Conservation (phyloP, 2,797 vertebrate species). For the Cryptoblepharus egeriae region DNA sequence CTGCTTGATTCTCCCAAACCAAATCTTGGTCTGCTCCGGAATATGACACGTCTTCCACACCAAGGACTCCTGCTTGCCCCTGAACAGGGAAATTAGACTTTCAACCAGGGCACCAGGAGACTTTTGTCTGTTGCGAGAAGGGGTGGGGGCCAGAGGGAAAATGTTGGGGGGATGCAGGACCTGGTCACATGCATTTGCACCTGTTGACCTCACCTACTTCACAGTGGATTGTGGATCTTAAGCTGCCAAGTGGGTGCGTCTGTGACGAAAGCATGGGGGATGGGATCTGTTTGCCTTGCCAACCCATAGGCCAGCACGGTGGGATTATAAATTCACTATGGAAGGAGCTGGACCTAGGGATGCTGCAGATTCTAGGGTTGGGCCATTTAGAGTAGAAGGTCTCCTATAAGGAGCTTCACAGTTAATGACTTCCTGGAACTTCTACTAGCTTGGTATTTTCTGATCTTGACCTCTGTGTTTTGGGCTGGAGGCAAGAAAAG, state of each 20-base stretch:
- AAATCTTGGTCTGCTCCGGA: conserved; percentile 20
- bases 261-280: too few species aligned
- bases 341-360: not conserved
- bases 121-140: not conserved
- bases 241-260: too few species aligned
- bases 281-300: too few species aligned
- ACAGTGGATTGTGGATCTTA: not conserved
- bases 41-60: conserved; percentile 20
- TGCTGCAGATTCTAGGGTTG: not conserved
- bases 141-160: not conserved
- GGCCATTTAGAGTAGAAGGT: not conserved
- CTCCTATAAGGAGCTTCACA: too few species aligned
- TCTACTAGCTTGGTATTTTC: not conserved
- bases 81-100: not conserved
- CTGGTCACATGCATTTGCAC: not conserved
- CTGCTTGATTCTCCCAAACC: conserved; percentile 12
- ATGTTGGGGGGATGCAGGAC: not conserved
- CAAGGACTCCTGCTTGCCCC: not conserved
- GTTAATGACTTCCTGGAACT: not conserved
- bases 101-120: not conserved
- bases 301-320: too few species aligned
- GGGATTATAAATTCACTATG: not conserved
- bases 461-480: not conserved
- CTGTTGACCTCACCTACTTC: not conserved
- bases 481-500: too few species aligned